These are phyloP conservation scores for Diachasma alloeum DNA, from an alignment of 1,140 invertebrate genomes.

Conservation along the genomic window DNA sequence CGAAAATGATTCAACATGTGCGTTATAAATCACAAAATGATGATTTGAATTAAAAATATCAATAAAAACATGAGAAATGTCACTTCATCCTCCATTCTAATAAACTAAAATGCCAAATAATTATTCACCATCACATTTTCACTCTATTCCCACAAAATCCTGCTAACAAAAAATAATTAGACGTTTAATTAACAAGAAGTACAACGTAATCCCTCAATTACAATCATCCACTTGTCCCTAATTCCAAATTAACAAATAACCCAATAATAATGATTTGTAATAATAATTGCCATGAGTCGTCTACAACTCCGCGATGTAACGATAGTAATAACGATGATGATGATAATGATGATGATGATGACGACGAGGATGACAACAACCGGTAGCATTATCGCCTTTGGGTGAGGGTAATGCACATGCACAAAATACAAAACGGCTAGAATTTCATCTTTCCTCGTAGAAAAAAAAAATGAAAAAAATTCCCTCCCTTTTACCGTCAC, in stretches of 20 bases:
- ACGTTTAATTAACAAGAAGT: constrained; percentile 13
- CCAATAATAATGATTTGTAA: neutral
- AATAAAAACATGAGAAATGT: no score
- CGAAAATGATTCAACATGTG: no score
- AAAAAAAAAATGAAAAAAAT: neutral
- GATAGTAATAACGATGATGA: neutral
- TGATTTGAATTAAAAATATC: no score
- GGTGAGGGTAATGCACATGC: neutral
- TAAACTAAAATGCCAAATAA: no score
- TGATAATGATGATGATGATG: constrained; percentile 5
- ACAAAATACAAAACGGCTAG: neutral
- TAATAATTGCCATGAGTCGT: neutral
- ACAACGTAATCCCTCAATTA: neutral
- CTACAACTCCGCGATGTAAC: neutral
- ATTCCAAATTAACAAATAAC: neutral
- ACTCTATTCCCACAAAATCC: neutral
- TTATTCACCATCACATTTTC: neutral
- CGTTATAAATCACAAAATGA: no score
- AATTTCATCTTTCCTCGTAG: no score
- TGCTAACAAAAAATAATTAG: neutral
- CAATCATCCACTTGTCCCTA: neutral
- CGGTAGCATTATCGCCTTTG: neutral
- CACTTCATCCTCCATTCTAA: no score
- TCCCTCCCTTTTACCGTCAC: neutral
- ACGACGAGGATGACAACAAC: neutral